Base-by-base conservation (phyloP, 2,888 invertebrate genomes). In the Nomada lathburiana region DNA sequence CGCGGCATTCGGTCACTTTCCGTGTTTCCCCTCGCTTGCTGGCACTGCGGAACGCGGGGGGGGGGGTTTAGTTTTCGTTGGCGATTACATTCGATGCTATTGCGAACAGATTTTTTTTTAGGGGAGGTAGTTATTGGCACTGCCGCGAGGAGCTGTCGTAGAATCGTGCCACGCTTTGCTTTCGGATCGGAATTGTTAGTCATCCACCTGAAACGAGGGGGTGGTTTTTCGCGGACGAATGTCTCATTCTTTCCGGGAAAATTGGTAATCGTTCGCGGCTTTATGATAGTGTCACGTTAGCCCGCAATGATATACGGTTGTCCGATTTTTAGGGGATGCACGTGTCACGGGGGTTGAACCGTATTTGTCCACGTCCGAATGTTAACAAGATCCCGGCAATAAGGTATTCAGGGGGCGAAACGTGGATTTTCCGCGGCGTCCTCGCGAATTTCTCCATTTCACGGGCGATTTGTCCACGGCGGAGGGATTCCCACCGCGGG, bases 371-470 rank as follows among this genome's bases (percentile, higher is more conserved):
- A 29, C 70, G 71, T 78, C 78, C 68, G 83, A 78, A 86, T 80
- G 76, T 83, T 84, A 86, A 88, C 88, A 82, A 82, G 84, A 67
- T 80, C 77, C 57, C 69, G 80, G 80, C 82, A 86, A 86, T 82
- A 86, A 84, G 84, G 75, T 86, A 86, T 87, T 87, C 87, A 76
- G 64, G 76, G 83, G 84, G 82, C 86, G 88, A 75, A 80, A 29
- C 83, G 81, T 71, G 86, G 88, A 84, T 88, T 87, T 88, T 85
- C 85, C 86, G 63, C 75, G 70, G 82, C 82, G 85, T 86, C 85
- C 87, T 78, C 83, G 82, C 76, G 78, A 86, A 87, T 88, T 89
- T 88, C 83, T 83, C 87, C 77, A 84, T 86, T 88, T 87, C 87
- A 86, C 86, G 79, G 86, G 13, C 87, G 88, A 90, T 90, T 90